Conservation (phyloP, 2,113 vertebrate genomes). For the Petaurus breviceps region DNA sequence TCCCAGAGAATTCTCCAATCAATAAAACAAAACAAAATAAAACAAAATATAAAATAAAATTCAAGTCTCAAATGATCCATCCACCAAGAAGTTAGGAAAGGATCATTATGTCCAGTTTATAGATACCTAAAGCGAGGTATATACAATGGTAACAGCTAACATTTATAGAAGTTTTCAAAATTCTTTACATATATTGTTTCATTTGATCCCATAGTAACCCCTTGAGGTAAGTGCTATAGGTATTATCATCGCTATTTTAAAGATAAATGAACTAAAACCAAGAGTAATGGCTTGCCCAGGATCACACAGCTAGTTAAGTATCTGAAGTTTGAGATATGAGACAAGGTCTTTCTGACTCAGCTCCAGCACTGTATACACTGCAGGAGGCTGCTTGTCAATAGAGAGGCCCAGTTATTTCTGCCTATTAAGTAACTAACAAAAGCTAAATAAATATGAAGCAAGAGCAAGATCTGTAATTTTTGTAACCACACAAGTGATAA, state of each 20-base stretch:
- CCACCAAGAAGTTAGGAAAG: not conserved
- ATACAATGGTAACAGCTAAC: not conserved
- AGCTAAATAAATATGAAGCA: slow-evolving; percentile 30
- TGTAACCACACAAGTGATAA: not conserved
- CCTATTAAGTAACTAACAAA: slow-evolving; percentile 29
- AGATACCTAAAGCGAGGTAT: slow-evolving; percentile 34
- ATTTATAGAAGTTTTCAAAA: not conserved
- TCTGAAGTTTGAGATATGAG: not conserved
- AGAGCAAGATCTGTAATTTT: slow-evolving; percentile 6
- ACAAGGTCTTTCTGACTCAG: not conserved
- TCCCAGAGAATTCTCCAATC: slow-evolving; percentile 33
- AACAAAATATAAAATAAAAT: not conserved
- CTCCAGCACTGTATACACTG: not conserved
- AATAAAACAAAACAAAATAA: not conserved
- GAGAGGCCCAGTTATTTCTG: slow-evolving; percentile 18
- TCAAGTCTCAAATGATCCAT: not conserved
- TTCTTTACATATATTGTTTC: not conserved
- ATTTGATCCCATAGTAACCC: not conserved
- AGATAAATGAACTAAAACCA: not conserved
- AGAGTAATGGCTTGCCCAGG: not conserved
- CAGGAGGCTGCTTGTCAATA: not conserved
- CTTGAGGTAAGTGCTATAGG: not conserved
- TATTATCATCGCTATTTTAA: not conserved
- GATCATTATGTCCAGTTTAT: slow-evolving; percentile 4
- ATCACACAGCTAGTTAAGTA: not conserved